Evolutionary conservation across 2,888 invertebrate species (phyloP), one percentile per base, ranked within the genome.

Genomic region (Ichneumoninae sp.): DNA sequence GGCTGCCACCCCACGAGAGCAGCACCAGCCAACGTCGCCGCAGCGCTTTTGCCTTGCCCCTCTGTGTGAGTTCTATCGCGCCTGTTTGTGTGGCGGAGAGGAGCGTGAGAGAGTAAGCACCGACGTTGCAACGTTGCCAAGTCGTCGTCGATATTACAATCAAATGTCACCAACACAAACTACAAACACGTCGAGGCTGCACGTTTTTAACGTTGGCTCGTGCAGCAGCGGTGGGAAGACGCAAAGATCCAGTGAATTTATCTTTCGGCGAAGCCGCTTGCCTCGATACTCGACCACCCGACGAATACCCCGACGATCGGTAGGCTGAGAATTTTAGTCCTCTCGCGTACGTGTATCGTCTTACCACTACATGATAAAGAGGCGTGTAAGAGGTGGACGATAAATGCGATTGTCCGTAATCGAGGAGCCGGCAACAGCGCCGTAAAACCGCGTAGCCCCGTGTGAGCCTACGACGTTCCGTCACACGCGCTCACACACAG

Each of bases 111-210:
- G 89, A 88, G 89, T 80, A 69, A 83, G 60, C 79, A 72, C 80
- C 83, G 78, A 86, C 87, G 86, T 86, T 87, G 92, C 93, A 87
- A 85, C 86, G 93, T 93, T 93, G 93, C 92, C 93, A 90, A 86
- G 86, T 71, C 65, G 78, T 78, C 36, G 86, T 86, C 87, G 84
- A 40, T 40, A 16, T 71, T 47, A 78, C 69, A 33, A 62, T 33
- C 44, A 69, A 89, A 89, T 89, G 86, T 88, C 85, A 86, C 86
- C 75, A 47, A 77, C 22, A 68, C 84, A 71, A 19, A 71, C 22
- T 19, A 33, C 69, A 19, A 40, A 19, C 26, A 13, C 68, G 60
- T 68, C 70, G 75, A 60, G 65, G 80, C 65, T 62, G 54, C 65
- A 74, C 52, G 69, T 54, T 68, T 68, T 57, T 4, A 26, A 26